Evolutionary conservation across 1,140 invertebrate species (phyloP), one percentile per base, ranked within the genome.

Genomic region (Eupeodes corollae): DNA sequence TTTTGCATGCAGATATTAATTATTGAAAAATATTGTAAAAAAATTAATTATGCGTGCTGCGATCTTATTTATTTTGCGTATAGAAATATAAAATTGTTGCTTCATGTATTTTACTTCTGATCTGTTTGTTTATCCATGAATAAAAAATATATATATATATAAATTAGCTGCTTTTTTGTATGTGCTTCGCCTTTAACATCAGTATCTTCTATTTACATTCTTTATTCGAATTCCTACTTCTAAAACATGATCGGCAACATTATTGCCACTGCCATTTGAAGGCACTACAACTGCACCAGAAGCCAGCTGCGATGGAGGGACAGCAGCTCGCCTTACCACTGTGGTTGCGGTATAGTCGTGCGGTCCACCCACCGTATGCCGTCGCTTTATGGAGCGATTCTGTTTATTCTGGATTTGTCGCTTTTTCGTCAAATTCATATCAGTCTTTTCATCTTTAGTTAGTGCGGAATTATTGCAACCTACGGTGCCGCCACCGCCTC

Each of bases 301-400:
- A 3, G 16, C 47, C 8, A 19, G 26, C 44, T 49, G 15, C 37
- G 39, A 34, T 41, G 34, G 19, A 35, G n/a, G 26, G n/a, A 15
- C 35, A 16, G 32, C 31, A 26, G 37, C 14, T 3, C 39, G n/a
- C 16, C 15, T 37, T 37, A 10, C 13, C 33, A 10, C 16, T 48
- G 39, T 21, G 32, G 55, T 61, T n/a, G 57, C 56, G 14, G 56
- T 43, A 52, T 68, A 86, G 63, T 93, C 88, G 61, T 89, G 86
- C 0, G 85, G 88, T 14, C 90, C 89, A 30, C 89, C 89, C 0
- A 94, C 88, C 1, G 90, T 94, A 68, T 93, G 90, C n/a, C 90
- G 73, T 12, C 90, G 73, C 67, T 90, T 89, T 52, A 90, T 87
- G 33, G 82, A 84, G 37, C 83, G 69, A 59, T 75, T 71, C 50